A percentile compares a stretch with the other conserved stretches of the same genome.
These are phyloP conservation scores for Apus apus DNA, from an alignment of 2,113 vertebrate species.

Conservation along the genomic window DNA sequence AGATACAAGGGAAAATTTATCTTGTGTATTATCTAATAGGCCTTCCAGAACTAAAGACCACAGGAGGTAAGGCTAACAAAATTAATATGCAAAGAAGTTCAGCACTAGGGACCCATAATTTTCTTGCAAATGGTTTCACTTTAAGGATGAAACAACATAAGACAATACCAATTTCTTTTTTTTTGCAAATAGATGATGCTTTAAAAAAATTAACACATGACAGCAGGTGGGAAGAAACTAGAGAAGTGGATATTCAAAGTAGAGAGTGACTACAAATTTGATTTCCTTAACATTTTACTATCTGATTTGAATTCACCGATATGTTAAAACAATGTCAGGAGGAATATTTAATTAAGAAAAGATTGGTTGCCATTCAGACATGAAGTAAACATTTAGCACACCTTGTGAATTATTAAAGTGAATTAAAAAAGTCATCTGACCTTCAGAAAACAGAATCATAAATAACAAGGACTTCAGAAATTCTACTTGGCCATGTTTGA, in stretches of 20 bases:
- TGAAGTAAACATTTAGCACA: conserved; percentile 67
- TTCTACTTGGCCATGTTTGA: background rate
- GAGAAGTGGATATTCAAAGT: conserved; percentile 87
- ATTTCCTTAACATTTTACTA: conserved; percentile 88
- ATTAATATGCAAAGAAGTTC: conserved; percentile 99
- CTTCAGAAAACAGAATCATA: conserved; percentile 32
- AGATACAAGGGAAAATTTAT: conserved; percentile 80
- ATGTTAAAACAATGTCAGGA: conserved; percentile 72
- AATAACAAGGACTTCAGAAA: conserved; percentile 14
- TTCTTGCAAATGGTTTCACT: conserved; percentile 94
- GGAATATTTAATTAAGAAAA: conserved; percentile 77
- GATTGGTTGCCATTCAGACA: conserved; percentile 57
- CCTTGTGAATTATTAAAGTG: conserved; percentile 52
- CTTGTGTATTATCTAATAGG: conserved; percentile 89
- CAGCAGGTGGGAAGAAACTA: conserved; percentile 91
- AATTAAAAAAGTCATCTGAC: conserved; percentile 59
- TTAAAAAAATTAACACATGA: conserved; percentile 91
- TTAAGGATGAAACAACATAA: conserved; percentile 92
- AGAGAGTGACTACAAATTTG: conserved; percentile 78
- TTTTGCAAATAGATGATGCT: conserved; percentile 84
- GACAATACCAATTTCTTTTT: conserved; percentile 87
- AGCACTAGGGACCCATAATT: conserved; percentile 95
- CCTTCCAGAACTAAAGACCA: conserved; percentile 88
- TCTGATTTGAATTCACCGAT: conserved; percentile 83
- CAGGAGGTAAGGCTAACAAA: conserved; percentile 98